Conservation (phyloP, 2,888 invertebrate species). For the Omphaloscelis lunosa region DNA sequence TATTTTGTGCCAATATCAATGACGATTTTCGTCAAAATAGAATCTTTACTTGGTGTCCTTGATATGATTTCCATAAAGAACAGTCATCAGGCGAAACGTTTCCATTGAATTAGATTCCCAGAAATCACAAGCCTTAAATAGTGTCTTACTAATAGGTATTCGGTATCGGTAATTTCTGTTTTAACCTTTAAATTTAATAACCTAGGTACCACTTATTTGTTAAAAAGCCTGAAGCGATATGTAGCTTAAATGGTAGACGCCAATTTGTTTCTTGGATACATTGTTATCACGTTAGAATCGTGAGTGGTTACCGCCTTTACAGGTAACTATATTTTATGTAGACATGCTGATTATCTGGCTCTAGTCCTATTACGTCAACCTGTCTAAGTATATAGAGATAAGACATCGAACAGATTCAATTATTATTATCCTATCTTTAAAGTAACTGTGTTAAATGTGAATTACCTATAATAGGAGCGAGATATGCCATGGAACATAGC, state of each 20-base stretch:
- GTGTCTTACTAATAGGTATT: neutral
- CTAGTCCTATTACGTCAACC: conserved; percentile 15
- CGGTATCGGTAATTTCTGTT: conserved; percentile 27
- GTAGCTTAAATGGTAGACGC: conserved; percentile 49
- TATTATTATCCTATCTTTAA: neutral
- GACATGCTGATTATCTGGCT: conserved; percentile 15
- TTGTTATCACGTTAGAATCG: conserved; percentile 65
- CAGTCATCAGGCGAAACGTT: neutral
- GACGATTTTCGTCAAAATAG: neutral
- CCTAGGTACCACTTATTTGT: conserved; percentile 34
- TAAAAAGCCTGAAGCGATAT: conserved; percentile 58
- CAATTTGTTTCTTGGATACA: conserved; percentile 55
- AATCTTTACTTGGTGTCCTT: neutral
- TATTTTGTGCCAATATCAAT: neutral
- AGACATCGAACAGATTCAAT: conserved; percentile 4
- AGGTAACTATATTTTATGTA: conserved; percentile 28
- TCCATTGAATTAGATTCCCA: neutral
- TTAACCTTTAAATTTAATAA: conserved; percentile 59
- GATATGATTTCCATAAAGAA: neutral
- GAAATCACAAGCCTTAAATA: conserved; percentile 6
- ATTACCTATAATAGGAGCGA: neutral
- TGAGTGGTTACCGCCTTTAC: conserved; percentile 40
- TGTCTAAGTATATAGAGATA: neutral
- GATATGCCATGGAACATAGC: too few species aligned
- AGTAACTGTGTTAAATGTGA: too few species aligned